Base-by-base conservation (phyloP, 2,888 invertebrate genomes). In the Herminia tarsipennalis region DNA sequence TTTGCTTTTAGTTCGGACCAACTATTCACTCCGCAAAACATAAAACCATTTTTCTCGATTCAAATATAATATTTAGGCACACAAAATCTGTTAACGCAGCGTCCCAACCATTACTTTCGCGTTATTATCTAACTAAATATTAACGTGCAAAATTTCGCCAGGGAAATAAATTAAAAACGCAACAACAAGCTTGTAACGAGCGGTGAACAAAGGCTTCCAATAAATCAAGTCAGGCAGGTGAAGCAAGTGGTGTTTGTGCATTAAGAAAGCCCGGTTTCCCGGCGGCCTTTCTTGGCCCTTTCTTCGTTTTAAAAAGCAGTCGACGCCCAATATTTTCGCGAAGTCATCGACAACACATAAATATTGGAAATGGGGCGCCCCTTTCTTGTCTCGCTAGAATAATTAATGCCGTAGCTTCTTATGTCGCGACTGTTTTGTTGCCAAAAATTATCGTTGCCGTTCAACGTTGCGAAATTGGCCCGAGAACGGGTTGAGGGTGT, bases 261-360 rank as follows among this genome's bases (percentile, higher is more conserved):
- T 89, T 90, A 90, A 90, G 88, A 83, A 87, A 82, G 84, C 86
- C 85, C 79, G 82, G 82, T 84, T 86, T 84, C 81, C 85, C 80
- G 79, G 71, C 73, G 84, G 88, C 87, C 86, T 88, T 88, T 88
- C 86, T 88, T 81, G 79, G 86, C 81, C 88, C 84, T 90, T 91
- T 88, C 90, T 90, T 86, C 87, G 82, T 86, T 88, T 88, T 91
- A 92, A 92, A 92, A 92, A 92, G 91, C 88, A 87, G 88, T 88
- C 89, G 84, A 88, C 84, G 84, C 83, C 83, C 82, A 83, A 84
- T 86, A 88, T 89, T 91, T 90, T 86, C 81, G 91, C 88, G 74
- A 71, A 88, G 92, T 92, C 92, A 92, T 91, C 88, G 90, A 81
- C 89, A 91, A 90, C 89, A 91, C 92, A 92, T 92, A 92, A 92